Evolutionary conservation across 92 coral and sea anemone genomes (phyloP).

Genomic region (Siderastrea radians): DNA sequence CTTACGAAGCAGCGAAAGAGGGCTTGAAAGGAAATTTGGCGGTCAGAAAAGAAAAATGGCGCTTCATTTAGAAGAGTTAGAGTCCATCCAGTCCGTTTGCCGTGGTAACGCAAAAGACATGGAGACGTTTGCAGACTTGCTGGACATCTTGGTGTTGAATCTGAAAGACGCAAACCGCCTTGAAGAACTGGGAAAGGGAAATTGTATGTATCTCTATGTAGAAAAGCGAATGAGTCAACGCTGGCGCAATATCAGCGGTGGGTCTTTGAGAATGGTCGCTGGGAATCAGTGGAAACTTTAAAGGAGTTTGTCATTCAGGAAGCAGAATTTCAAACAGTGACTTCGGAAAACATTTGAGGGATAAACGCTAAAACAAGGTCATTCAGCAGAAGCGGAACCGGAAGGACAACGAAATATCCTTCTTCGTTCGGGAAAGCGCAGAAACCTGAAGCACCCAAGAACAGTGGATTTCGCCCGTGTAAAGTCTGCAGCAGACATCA

Average conservation of each 20-base stretch:
- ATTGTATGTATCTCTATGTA: conserved; percentile 54
- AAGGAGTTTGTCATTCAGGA: conserved; percentile 43
- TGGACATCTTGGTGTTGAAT: conserved; percentile 58
- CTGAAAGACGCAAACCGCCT: conserved; percentile 54
- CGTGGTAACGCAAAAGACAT: conserved; percentile 60
- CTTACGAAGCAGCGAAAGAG: not conserved
- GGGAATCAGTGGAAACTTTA: conserved; percentile 45
- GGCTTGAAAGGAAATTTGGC: conserved; percentile 21
- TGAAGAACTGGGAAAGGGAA: conserved; percentile 63
- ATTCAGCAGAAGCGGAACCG: not conserved
- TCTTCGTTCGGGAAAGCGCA: conserved; percentile 4
- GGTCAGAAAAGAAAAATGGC: conserved; percentile 69
- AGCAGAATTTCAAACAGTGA: conserved; percentile 4
- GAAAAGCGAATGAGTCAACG: conserved; percentile 65
- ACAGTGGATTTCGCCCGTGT: conserved; percentile 35
- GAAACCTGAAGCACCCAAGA: not conserved
- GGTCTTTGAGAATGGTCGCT: conserved; percentile 52
- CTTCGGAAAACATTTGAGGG: conserved; percentile 26
- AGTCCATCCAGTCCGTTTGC: conserved; percentile 49
- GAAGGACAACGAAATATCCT: not conserved
- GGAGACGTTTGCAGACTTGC: conserved; percentile 54
- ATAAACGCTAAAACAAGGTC: not conserved
- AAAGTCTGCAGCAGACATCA: conserved; percentile 51
- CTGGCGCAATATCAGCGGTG: conserved; percentile 75
- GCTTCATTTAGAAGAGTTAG: conserved; percentile 67